Evolutionary conservation across 2,888 invertebrate species (phyloP).

Genomic region (Yponomeuta malinellus): DNA sequence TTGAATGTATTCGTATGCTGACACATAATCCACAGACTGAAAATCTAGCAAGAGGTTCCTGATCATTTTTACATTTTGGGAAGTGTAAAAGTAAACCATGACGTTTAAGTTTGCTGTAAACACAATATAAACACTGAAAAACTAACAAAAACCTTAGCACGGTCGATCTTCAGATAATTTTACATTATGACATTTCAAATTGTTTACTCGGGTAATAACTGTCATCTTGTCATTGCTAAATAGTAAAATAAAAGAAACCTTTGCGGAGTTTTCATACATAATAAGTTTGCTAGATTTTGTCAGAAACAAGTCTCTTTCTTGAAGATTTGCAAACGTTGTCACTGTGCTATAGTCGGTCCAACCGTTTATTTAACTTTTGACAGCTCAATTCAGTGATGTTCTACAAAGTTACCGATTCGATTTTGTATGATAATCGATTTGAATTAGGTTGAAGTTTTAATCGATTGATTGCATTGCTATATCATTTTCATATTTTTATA

Average conservation of each 20-base stretch:
- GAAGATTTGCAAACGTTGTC: too few relatives aligned
- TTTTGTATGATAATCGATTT: too few relatives aligned
- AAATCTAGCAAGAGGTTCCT: conserved; percentile 53
- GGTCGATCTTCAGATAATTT: neutral
- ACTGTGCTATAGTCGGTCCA: too few relatives aligned
- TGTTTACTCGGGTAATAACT: neutral
- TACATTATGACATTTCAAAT: neutral
- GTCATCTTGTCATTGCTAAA: neutral
- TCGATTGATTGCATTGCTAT: too few relatives aligned
- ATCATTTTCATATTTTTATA: too few relatives aligned
- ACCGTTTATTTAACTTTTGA: too few relatives aligned
- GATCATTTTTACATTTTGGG: conserved; percentile 54
- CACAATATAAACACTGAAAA: neutral
- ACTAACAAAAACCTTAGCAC: neutral
- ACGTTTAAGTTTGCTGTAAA: conserved; percentile 16
- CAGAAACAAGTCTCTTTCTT: too few relatives aligned
- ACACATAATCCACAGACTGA: conserved; percentile 35
- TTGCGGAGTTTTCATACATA: neutral
- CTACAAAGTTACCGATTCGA: too few relatives aligned
- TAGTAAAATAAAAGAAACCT: neutral
- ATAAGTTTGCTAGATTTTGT: neutral
- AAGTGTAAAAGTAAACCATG: conserved; percentile 65
- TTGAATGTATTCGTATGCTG: conserved; percentile 60
- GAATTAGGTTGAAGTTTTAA: too few relatives aligned
- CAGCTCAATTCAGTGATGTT: too few relatives aligned